Evolutionary conservation across 2,113 vertebrate species (phyloP).

Genomic region (Eublepharis macularius): DNA sequence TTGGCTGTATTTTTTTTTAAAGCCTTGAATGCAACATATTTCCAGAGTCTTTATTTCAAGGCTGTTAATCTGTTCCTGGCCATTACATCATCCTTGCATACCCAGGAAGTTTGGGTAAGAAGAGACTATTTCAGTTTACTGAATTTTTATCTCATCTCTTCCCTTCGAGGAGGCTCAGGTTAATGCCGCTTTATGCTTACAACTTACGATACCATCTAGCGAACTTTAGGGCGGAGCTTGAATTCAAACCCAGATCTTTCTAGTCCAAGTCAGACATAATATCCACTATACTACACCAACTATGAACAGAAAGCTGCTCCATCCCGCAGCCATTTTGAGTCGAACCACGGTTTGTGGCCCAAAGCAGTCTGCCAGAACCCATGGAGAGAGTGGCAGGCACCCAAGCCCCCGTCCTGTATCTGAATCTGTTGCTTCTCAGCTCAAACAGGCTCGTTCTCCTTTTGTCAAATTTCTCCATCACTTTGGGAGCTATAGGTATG

Average conservation of each 20-base stretch:
- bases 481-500: neutral
- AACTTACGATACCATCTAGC: no score
- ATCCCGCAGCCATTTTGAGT: neutral
- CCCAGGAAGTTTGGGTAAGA: slow-evolving; percentile 17
- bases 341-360: neutral
- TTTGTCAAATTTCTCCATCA: neutral
- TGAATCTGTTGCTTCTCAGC: neutral
- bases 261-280: neutral
- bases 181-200: neutral
- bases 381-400: neutral
- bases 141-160: neutral
- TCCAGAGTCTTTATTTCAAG: slow-evolving; percentile 61
- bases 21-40: slow-evolving; percentile 61
- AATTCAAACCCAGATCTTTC: neutral
- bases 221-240: neutral
- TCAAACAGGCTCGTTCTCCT: neutral
- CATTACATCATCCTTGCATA: slow-evolving; percentile 59
- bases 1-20: slow-evolving; percentile 24
- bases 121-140: slow-evolving; percentile 11
- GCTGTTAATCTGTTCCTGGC: slow-evolving; percentile 65
- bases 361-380: neutral
- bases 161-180: neutral
- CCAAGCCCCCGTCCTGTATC: no score
- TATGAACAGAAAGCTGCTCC: neutral
- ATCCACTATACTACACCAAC: no score